Conservation (phyloP, 1,140 invertebrate genomes). For the Hyposmocoma kahamanoa region DNA sequence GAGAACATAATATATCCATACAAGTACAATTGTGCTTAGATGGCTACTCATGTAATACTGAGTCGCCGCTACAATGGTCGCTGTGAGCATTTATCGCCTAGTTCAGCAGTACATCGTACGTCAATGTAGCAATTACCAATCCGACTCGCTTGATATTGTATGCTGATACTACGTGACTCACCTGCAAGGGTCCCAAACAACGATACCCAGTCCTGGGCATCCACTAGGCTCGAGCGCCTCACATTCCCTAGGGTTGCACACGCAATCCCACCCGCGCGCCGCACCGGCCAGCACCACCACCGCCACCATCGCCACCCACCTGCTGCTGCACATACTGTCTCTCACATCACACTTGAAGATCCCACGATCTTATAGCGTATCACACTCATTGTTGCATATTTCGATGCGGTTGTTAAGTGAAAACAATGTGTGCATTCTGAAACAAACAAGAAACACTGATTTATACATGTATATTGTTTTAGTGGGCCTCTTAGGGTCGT, state of each 20-base stretch:
- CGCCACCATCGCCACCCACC: constrained; percentile 56
- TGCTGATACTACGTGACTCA: too few species aligned
- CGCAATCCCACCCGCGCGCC: constrained; percentile 67
- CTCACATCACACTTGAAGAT: constrained; percentile 50
- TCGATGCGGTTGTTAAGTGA: neutral
- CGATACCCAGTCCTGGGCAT: constrained; percentile 75
- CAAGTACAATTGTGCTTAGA: too few species aligned
- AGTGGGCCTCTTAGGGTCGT: too few species aligned
- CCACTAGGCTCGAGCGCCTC: constrained; percentile 75
- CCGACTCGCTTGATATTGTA: too few species aligned
- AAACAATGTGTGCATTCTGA: constrained; percentile 21
- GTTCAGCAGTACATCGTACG: too few species aligned
- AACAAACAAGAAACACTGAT: constrained; percentile 21
- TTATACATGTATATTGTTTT: too few species aligned
- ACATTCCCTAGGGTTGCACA: constrained; percentile 76
- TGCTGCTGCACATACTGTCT: constrained; percentile 39
- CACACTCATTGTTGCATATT: constrained; percentile 29
- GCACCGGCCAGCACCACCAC: constrained; percentile 46
- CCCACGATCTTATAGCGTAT: constrained; percentile 34
- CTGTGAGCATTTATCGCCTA: too few species aligned
- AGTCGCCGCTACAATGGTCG: too few species aligned
- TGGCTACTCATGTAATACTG: too few species aligned
- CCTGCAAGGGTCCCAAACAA: constrained; percentile 78
- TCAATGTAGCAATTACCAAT: too few species aligned
- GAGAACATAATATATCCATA: too few species aligned